A percentile compares a stretch with the other conserved stretches of the same genome.
Conservation (phyloP, 2,888 invertebrate species). For the Tachystola acroxantha region DNA sequence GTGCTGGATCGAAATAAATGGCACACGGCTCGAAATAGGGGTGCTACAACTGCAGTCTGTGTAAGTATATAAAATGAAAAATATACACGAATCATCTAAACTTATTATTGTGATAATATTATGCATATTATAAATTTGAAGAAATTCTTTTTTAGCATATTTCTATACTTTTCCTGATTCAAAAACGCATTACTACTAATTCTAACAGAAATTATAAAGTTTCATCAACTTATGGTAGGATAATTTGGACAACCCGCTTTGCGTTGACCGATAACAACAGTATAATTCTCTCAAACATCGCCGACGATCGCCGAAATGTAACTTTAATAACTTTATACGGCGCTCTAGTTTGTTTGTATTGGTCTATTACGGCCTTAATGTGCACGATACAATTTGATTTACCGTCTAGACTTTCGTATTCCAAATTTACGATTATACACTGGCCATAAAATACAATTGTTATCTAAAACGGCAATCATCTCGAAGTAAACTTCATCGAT, state of each 20-base stretch:
- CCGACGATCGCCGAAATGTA: conserved; percentile 59
- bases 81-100: too few relatives aligned
- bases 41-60: too few relatives aligned
- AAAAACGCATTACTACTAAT: not conserved
- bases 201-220: conserved; percentile 1
- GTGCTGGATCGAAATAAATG: conserved; percentile 14
- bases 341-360: conserved; percentile 55
- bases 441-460: conserved; percentile 9
- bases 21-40: too few relatives aligned
- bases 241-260: conserved; percentile 27
- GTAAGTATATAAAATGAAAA: too few relatives aligned
- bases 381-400: conserved; percentile 54
- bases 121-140: too few relatives aligned
- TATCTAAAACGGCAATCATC: conserved; percentile 3
- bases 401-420: conserved; percentile 35
- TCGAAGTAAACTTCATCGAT: not conserved
- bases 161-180: too few relatives aligned
- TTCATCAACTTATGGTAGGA: conserved; percentile 8
- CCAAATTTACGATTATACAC: conserved; percentile 30
- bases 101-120: too few relatives aligned
- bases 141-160: too few relatives aligned
- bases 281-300: conserved; percentile 55
- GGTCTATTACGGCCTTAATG: conserved; percentile 49
- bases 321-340: conserved; percentile 72
- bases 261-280: conserved; percentile 57